These are phyloP conservation scores for Petroica traversi DNA, from an alignment of 2,113 vertebrate genomes.

Conservation along the genomic window DNA sequence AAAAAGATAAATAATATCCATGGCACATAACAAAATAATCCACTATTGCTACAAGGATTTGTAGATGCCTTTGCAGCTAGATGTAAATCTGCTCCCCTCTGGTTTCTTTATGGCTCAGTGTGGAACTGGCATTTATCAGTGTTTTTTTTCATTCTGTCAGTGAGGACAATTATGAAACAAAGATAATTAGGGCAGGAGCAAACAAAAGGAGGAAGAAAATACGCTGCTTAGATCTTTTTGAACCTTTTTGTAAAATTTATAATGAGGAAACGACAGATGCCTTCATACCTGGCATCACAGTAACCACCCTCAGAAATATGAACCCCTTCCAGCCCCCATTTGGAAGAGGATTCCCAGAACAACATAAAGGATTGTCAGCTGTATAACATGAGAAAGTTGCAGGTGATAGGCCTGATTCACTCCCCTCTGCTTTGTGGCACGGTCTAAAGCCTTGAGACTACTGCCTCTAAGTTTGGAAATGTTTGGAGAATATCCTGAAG, in stretches of 20 bases:
- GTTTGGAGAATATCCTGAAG: neutral
- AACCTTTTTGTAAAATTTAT: conserved; percentile 85
- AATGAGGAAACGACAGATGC: conserved; percentile 90
- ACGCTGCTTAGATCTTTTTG: conserved; percentile 86
- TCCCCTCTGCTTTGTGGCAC: neutral
- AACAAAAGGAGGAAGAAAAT: conserved; percentile 79
- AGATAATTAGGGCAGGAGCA: conserved; percentile 64
- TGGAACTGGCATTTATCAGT: conserved; percentile 9
- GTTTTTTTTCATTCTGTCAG: conserved; percentile 57
- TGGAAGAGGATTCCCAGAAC: conserved; percentile 84
- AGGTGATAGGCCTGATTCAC: conserved; percentile 72
- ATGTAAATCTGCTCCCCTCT: neutral
- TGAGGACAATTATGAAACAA: conserved; percentile 68
- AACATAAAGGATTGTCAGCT: conserved; percentile 78
- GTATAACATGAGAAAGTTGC: conserved; percentile 75
- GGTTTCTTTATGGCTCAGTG: neutral
- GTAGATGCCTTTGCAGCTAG: neutral
- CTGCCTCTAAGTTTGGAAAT: neutral
- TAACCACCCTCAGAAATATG: conserved; percentile 78
- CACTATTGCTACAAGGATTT: neutral
- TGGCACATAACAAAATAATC: neutral
- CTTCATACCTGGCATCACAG: conserved; percentile 74
- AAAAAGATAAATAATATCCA: neutral
- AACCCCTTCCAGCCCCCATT: conserved; percentile 74
- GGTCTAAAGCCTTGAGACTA: neutral